These are phyloP conservation scores for Calcarius ornatus DNA, from an alignment of 2,113 vertebrate species.

Conservation along the genomic window DNA sequence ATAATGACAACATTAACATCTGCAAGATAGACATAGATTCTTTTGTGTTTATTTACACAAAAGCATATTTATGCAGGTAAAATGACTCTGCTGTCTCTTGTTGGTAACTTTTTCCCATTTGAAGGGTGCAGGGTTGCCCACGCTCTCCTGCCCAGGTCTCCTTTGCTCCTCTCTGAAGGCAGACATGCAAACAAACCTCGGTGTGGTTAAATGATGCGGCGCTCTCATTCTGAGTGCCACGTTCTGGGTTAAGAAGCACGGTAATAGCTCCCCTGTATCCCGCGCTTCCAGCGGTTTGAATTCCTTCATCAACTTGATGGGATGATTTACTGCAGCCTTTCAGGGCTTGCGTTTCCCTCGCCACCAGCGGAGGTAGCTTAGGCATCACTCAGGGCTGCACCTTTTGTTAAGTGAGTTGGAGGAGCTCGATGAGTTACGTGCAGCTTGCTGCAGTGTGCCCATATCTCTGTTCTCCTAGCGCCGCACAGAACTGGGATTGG, in stretches of 20 bases:
- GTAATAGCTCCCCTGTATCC: slow-evolving; percentile 63
- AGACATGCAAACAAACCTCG: background rate
- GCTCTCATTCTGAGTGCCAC: slow-evolving; percentile 27
- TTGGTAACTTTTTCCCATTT: background rate
- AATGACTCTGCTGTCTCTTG: background rate
- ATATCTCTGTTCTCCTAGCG: background rate
- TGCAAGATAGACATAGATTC: background rate
- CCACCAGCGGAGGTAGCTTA: background rate
- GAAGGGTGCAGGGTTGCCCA: background rate
- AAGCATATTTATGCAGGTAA: background rate
- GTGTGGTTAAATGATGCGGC: slow-evolving; percentile 34
- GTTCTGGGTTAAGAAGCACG: slow-evolving; percentile 69
- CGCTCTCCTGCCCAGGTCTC: background rate
- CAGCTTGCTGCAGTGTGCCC: background rate
- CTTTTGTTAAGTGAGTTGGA: slow-evolving; percentile 12
- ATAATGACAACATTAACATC: background rate
- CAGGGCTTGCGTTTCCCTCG: slow-evolving; percentile 3
- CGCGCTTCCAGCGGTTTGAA: slow-evolving; percentile 52
- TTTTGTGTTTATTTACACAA: background rate
- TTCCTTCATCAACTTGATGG: slow-evolving; percentile 70
- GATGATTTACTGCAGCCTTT: slow-evolving; percentile 64
- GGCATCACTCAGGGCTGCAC: background rate
- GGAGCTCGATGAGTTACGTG: background rate
- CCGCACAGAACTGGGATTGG: background rate
- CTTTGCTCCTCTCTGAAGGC: background rate